These are phyloP conservation scores for Alectura lathami DNA, from an alignment of 2,113 vertebrate species.

Conservation along the genomic window DNA sequence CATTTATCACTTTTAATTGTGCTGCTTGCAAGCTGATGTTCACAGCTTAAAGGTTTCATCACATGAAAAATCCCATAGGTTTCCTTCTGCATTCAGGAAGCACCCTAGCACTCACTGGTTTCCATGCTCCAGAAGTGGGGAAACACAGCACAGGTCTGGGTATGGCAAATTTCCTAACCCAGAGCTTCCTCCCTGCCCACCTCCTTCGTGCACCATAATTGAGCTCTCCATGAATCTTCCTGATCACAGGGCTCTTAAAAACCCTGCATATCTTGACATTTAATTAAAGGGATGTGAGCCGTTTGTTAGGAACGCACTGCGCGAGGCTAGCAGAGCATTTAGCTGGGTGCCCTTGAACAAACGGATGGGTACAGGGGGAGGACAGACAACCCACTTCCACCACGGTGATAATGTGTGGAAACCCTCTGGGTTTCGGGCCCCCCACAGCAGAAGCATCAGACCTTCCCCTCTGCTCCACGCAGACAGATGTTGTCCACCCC, in stretches of 20 bases:
- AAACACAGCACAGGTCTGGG: background rate
- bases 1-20: background rate
- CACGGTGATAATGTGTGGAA: background rate
- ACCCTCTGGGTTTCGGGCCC: background rate
- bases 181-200: background rate
- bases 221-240: background rate
- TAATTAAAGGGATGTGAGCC: slow-evolving; percentile 24
- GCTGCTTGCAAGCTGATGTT: background rate
- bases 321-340: background rate
- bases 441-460: background rate
- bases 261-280: slow-evolving; percentile 31
- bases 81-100: background rate
- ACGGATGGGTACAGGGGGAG: background rate
- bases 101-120: fast-evolving
- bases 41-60: background rate
- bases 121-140: background rate
- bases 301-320: background rate
- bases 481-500: background rate
- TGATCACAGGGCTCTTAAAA: background rate
- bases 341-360: background rate
- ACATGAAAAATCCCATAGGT: background rate
- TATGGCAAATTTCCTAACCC: background rate
- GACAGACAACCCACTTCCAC: background rate
- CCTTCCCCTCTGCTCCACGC: background rate
- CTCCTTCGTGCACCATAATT: background rate